Evolutionary conservation across 2,888 invertebrate species (phyloP).

Genomic region (Periphyllus acericola): DNA sequence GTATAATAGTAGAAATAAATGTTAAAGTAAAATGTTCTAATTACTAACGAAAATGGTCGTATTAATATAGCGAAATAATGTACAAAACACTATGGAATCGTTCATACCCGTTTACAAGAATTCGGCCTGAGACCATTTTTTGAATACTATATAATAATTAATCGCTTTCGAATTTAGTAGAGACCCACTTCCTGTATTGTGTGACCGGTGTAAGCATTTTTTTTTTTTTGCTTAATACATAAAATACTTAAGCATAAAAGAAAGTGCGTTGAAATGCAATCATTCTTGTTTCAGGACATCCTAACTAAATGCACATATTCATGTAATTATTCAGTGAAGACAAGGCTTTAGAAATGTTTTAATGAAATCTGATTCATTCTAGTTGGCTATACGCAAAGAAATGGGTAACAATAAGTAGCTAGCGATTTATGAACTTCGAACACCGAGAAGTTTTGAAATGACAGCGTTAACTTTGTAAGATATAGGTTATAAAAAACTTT

Average conservation of each 20-base stretch:
- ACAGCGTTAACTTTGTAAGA: conserved; percentile 5
- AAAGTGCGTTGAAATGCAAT: neutral
- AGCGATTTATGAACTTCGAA: neutral
- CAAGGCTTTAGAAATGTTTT: neutral
- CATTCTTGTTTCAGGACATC: neutral
- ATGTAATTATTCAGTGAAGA: neutral
- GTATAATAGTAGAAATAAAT: too few species aligned
- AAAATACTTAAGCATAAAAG: neutral
- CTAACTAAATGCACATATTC: neutral
- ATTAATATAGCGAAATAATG: too few species aligned
- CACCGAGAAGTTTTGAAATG: neutral
- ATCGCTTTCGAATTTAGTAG: neutral
- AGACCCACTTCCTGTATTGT: too few species aligned
- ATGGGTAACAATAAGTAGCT: neutral
- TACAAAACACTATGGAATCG: too few species aligned
- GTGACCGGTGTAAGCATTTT: too few species aligned
- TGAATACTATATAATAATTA: neutral
- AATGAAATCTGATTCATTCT: neutral
- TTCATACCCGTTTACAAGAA: too few species aligned
- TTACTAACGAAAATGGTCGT: too few species aligned
- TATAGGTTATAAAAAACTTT: conserved; percentile 14
- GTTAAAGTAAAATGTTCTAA: too few species aligned
- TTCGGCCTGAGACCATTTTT: neutral
- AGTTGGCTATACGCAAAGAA: conserved; percentile 8
- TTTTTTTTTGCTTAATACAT: neutral